Evolutionary conservation across 2,797 vertebrate genomes (phyloP), one percentile per base, ranked within the genome.

Genomic region (Mallotus villosus): DNA sequence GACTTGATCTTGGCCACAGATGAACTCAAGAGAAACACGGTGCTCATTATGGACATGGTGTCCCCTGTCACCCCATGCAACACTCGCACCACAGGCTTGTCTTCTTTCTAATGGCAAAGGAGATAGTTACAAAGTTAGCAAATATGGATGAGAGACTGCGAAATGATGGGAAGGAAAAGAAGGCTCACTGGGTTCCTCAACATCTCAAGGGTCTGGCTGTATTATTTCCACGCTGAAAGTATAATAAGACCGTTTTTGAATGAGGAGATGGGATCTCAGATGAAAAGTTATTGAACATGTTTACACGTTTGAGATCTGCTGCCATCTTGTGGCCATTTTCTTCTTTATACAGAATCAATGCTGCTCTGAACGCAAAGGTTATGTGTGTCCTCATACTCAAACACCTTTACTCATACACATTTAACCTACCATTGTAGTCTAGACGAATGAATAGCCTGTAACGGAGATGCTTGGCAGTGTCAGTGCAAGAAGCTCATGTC

Each of bases 11-110:
- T 62, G 57, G 90, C 88, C 34, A 94, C 88, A 2, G 85, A 92
- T 53, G 74, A 78, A 25, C 68, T 70, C 61, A 92, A 78, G 57
- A 92, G 81, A 78, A 77, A 82, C 6, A 70, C 22, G 37, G 51
- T 82, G 67, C 89, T 90, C 78, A 80, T 85, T 53, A 94, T 79
- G 2, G 87, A 68, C 57, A 94, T 63, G 1, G 51, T 90, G 73
- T 93, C 84, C 64, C 86, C 84, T 6, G 90, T 94, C 69, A 94
- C 90, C 6, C 85, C 85, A 63, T 89, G 93, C 78, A 91, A 93
- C 59, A 95, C 85, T 2, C 70, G 81, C n/a, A 94, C 77, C 51
- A 81, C 68, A 59, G 93, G 91, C 77, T 85, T 92, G 34, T 74
- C 86, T 86, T 94, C 91, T 78, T 90, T 90, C 92, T 94, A 76